A percentile compares a stretch with the other conserved stretches of the same genome.
Conservation (phyloP, 2,888 invertebrate genomes). For the Branchellion lobata region DNA sequence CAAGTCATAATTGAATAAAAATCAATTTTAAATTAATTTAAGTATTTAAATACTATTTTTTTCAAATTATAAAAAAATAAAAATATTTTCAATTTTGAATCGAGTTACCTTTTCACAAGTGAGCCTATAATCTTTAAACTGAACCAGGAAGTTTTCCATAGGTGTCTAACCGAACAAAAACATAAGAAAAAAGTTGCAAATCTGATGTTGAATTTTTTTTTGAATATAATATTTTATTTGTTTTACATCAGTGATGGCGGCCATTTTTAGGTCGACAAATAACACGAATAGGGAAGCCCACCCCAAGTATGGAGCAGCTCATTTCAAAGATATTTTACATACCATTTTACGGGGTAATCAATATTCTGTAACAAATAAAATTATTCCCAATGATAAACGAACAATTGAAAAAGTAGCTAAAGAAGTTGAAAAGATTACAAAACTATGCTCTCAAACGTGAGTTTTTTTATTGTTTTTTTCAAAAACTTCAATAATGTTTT, state of each 20-base stretch:
- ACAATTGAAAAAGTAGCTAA: conserved; percentile 35
- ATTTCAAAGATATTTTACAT: conserved; percentile 21
- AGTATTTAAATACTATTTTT: too few species aligned
- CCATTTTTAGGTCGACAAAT: neutral
- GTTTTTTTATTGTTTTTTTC: too few species aligned
- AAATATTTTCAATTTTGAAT: neutral
- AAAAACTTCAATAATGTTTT: too few species aligned
- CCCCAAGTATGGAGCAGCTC: conserved; percentile 16
- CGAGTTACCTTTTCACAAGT: neutral
- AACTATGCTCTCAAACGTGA: conserved; percentile 35
- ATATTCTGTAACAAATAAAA: neutral
- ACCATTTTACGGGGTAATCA: conserved; percentile 24
- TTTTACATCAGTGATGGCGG: neutral
- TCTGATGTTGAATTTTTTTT: neutral
- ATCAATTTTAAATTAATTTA: too few species aligned
- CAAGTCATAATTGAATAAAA: too few species aligned
- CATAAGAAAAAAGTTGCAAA: neutral
- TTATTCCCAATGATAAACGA: conserved; percentile 19
- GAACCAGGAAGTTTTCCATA: conserved; percentile 33
- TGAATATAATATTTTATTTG: neutral
- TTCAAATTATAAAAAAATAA: neutral
- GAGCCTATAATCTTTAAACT: neutral
- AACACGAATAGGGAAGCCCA: conserved; percentile 17
- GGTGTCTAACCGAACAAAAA: neutral
- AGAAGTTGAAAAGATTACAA: conserved; percentile 36